Evolutionary conservation across 2,888 invertebrate genomes (phyloP), one percentile per base, ranked within the genome.

Genomic region (Macrosoma leucophasiata): DNA sequence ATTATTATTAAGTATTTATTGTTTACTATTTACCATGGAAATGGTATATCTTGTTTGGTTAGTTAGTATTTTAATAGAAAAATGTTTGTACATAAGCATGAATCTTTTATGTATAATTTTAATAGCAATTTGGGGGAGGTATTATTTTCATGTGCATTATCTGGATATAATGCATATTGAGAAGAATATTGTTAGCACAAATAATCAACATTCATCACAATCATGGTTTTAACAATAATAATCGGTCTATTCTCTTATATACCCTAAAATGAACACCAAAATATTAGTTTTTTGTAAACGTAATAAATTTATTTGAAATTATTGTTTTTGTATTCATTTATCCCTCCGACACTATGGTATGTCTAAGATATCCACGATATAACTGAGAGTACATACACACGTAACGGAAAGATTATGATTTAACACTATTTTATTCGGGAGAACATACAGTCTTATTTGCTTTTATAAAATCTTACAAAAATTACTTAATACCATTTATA

Each of bases 1-100:
- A 69, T 69, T 74, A 76, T 77, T 81, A 79, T 79, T 78, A 73
- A 62, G 63, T 68, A 58, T 68, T 71, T 74, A 75, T n/a, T n/a
- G 79, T 79, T 78, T 74, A 62, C 63, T 68, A 58, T 68, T 71
- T 74, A 75, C 71, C 69, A 59, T 62, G 40, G 29, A 42, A 39
- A 62, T 62, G 67, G 66, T 76, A 69, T 59, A 41, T 60, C 50
- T 64, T 65, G 64, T 71, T 68, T 72, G 58, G 56, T 67, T 46
- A 62, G 58, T 62, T 66, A 46, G 52, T 59, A 49, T 57, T 33
- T 48, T 61, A 61, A 27, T 49, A 47, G 45, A 52, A 49, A 41
- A 64, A 65, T 69, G 58, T 76, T 65, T 78, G 75, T 78, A 77
- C 62, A 77, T 78, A 82, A 74, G 62, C 57, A 58, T 56, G 52